Conservation (phyloP, 2,113 vertebrate species). For the Podarcis cretensis region DNA sequence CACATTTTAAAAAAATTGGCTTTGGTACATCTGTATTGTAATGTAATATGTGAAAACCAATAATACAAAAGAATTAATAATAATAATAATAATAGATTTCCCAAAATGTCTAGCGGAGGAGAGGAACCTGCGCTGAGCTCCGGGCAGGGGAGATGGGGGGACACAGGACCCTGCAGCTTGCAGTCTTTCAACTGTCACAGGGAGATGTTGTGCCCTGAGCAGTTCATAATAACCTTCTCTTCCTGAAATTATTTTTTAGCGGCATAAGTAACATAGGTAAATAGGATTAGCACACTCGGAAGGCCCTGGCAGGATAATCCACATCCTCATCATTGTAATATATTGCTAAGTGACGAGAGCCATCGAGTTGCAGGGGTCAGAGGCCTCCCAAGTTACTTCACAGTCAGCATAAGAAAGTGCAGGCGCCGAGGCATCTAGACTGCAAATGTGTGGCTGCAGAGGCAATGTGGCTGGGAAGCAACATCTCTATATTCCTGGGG, state of each 20-base stretch:
- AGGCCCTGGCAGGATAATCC: not conserved
- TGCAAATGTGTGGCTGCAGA: accelerated
- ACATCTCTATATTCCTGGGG: not conserved
- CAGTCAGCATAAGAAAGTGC: not conserved
- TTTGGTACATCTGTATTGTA: too few species aligned
- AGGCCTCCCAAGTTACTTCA: not conserved
- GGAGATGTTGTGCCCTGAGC: not conserved
- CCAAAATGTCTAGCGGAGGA: too few species aligned
- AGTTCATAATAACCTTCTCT: slow-evolving; percentile 26
- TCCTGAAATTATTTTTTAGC: slow-evolving; percentile 15
- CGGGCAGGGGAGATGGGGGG: not conserved
- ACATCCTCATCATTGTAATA: not conserved
- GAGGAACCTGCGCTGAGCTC: not conserved
- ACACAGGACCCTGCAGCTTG: not conserved
- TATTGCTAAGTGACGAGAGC: not conserved
- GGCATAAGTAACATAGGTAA: not conserved
- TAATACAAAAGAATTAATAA: too few species aligned
- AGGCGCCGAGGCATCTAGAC: not conserved
- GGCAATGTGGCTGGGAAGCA: not conserved
- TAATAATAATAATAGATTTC: not conserved
- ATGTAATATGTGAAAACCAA: too few species aligned
- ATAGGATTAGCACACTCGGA: slow-evolving; percentile 26
- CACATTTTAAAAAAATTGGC: too few species aligned
- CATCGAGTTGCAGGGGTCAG: not conserved
- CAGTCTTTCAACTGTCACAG: not conserved